Evolutionary conservation across 2,113 vertebrate genomes (phyloP).

Genomic region (Etia nguti): DNA sequence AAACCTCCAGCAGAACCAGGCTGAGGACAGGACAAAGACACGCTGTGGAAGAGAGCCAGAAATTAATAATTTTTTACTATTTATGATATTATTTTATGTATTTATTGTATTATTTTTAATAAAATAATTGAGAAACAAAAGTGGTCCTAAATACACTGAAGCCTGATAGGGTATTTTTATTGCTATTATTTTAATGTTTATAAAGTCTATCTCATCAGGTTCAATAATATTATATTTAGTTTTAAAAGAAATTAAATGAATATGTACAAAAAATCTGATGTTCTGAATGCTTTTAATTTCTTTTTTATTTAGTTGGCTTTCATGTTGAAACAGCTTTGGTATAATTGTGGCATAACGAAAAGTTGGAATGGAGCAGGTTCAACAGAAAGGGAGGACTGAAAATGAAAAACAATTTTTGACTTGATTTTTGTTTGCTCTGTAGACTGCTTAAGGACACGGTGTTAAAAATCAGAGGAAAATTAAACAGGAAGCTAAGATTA

Average conservation of each 20-base stretch:
- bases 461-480: not conserved
- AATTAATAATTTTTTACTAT: not conserved
- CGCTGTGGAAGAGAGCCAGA: not conserved
- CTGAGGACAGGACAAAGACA: not conserved
- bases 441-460: fast-evolving
- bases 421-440: not conserved
- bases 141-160: not conserved
- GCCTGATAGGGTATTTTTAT: not conserved
- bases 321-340: not conserved
- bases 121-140: not conserved
- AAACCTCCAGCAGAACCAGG: not conserved
- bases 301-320: not conserved
- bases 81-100: not conserved
- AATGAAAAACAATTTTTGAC: not conserved
- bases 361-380: not conserved
- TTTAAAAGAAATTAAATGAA: not conserved
- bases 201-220: not conserved
- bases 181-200: not conserved
- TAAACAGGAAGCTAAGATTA: not conserved
- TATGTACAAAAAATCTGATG: not conserved
- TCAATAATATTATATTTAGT: not conserved
- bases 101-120: not conserved
- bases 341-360: not conserved
- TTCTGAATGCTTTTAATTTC: too few species aligned
- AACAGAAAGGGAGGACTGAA: not conserved